Percentiles rank a stretch among this genome's conserved stretches.
Evolutionary conservation across 2,113 vertebrate genomes (phyloP).

Genomic region (Atlantisia rogersi): DNA sequence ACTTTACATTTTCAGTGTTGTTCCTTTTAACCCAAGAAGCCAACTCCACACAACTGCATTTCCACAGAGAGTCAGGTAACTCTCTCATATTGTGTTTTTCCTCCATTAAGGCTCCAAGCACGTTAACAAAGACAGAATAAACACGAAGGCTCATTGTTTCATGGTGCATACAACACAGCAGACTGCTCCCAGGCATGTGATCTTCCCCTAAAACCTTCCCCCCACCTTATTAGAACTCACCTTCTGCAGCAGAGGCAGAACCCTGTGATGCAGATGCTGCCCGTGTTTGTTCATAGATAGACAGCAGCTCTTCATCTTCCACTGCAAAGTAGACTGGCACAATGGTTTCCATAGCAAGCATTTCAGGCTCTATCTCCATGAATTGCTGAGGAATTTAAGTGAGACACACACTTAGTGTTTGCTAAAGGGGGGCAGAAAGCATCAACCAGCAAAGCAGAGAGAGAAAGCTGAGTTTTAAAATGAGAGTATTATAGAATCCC

Average conservation of each 20-base stretch:
- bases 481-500: not conserved
- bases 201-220: not conserved
- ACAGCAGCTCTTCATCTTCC: slow-evolving; percentile 93
- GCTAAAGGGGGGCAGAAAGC: not conserved
- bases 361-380: slow-evolving; percentile 97
- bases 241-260: slow-evolving; percentile 92
- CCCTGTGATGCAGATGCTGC: slow-evolving; percentile 91
- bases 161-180: not conserved
- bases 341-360: slow-evolving; percentile 94
- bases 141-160: not conserved
- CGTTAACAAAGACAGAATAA: not conserved
- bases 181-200: not conserved
- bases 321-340: slow-evolving; percentile 97
- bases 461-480: not conserved
- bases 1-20: not conserved
- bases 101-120: not conserved
- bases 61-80: not conserved
- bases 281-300: slow-evolving; percentile 93
- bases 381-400: slow-evolving; percentile 84
- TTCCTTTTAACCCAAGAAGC: not conserved
- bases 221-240: slow-evolving; percentile 60
- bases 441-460: not conserved
- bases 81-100: not conserved
- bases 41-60: not conserved
- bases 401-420: not conserved